phyloP scores from a whole-genome alignment of 2,888 invertebrate genomes.

The Polyommatus icarus region DNA sequence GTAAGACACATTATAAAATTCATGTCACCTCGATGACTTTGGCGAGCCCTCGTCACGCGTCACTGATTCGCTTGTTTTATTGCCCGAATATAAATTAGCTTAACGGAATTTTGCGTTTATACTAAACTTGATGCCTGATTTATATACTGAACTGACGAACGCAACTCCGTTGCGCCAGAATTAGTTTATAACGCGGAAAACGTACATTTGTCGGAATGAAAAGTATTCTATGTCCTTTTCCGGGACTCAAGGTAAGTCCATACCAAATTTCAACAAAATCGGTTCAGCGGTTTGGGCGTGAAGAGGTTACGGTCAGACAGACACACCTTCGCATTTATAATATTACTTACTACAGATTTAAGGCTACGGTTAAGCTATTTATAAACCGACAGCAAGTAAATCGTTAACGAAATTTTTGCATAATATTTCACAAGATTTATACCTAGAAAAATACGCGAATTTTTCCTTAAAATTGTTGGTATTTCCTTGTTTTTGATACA shows the following conservation, averaged over 20 bases:
- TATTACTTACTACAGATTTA: background rate
- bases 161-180: too few species aligned
- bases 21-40: conserved; percentile 46
- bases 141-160: too few species aligned
- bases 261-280: too few species aligned
- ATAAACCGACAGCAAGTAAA: background rate
- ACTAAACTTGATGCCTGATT: too few species aligned
- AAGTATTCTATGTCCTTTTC: too few species aligned
- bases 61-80: conserved; percentile 24
- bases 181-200: too few species aligned
- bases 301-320: too few species aligned
- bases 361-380: background rate
- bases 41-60: conserved; percentile 38
- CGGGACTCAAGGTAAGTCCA: too few species aligned
- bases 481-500: background rate
- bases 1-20: conserved; percentile 47
- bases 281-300: too few species aligned
- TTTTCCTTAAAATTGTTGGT: background rate
- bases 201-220: too few species aligned
- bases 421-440: background rate
- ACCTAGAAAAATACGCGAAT: background rate
- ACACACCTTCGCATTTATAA: too few species aligned
- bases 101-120: background rate
- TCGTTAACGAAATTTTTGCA: background rate
- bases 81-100: conserved; percentile 10